These are phyloP conservation scores for Dynastes hyllus DNA, from an alignment of 2,888 invertebrate genomes.

Conservation along the genomic window DNA sequence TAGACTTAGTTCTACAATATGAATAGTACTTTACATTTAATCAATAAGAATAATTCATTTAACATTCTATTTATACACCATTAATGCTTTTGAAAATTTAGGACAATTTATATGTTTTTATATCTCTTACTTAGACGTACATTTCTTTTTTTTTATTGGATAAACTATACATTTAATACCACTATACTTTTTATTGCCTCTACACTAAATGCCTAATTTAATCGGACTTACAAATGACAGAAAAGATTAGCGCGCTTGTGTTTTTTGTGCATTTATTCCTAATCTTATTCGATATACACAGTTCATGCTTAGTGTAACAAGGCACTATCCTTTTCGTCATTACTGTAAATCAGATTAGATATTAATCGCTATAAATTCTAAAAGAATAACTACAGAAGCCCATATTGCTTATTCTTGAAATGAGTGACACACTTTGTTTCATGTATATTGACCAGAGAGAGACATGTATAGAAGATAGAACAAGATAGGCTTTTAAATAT, in stretches of 20 bases:
- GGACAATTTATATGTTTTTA: conserved; percentile 1
- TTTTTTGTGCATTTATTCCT: not conserved
- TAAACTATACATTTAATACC: not conserved
- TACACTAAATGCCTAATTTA: conserved; percentile 55
- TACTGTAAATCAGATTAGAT: conserved; percentile 8
- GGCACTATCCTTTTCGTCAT: not conserved
- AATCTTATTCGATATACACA: not conserved
- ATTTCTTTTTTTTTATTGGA: conserved; percentile 13
- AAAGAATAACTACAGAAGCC: conserved; percentile 51
- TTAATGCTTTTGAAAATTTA: conserved; percentile 4
- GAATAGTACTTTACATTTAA: not conserved
- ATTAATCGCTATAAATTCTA: conserved; percentile 1
- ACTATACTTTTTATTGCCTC: conserved; percentile 55
- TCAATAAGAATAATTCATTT: conserved; percentile 2
- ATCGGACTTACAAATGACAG: conserved; percentile 34
- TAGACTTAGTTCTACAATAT: not conserved
- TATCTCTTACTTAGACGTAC: not conserved
- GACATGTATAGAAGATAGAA: conserved; percentile 51
- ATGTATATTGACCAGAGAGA: conserved; percentile 55
- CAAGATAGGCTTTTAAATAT: conserved; percentile 36
- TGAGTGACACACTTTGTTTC: conserved; percentile 53
- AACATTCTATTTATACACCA: conserved; percentile 9
- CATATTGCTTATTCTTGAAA: conserved; percentile 56
- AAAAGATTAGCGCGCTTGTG: conserved; percentile 15
- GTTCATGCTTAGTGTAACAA: not conserved